These are phyloP conservation scores for Patagioenas fasciata DNA, from an alignment of 2,113 vertebrate species.

Conservation along the genomic window DNA sequence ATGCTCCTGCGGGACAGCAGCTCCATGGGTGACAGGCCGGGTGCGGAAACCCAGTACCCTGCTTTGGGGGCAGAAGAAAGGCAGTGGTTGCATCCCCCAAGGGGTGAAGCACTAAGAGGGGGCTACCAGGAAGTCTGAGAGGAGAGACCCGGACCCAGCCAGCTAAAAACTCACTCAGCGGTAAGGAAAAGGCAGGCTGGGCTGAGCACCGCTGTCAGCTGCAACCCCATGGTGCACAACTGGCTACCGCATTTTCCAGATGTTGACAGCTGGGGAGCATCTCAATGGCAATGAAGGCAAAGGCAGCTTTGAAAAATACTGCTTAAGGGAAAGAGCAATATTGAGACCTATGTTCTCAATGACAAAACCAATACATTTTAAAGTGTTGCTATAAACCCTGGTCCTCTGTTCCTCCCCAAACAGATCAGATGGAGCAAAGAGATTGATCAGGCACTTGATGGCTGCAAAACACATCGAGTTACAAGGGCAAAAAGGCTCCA, in stretches of 20 bases:
- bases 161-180: neutral
- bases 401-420: neutral
- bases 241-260: neutral
- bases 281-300: neutral
- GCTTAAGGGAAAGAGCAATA: neutral
- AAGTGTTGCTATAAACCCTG: neutral
- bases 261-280: neutral
- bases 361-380: neutral
- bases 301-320: neutral
- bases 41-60: accelerated
- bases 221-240: neutral
- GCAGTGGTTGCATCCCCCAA: neutral
- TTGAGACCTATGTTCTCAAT: neutral
- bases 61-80: neutral
- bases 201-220: neutral
- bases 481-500: neutral
- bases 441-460: neutral
- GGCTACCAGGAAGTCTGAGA: neutral
- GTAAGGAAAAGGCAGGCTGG: neutral
- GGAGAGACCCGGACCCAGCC: neutral
- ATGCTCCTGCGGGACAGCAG: neutral
- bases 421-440: neutral
- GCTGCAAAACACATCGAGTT: neutral
- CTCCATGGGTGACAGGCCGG: accelerated
- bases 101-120: neutral